Base-by-base conservation (phyloP, 2,113 vertebrate species). In the Nerophis ophidion region DNA sequence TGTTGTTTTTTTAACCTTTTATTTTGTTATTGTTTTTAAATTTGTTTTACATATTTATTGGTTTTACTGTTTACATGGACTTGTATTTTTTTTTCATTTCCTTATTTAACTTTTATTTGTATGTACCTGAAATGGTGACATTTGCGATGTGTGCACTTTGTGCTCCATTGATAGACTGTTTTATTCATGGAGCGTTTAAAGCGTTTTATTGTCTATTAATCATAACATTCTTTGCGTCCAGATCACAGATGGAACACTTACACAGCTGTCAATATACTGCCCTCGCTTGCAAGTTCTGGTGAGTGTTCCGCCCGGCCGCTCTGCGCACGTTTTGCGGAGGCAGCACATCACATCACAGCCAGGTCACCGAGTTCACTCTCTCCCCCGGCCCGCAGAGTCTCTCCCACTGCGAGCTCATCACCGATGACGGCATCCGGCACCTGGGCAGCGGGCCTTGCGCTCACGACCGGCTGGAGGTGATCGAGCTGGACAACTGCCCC, bases 331-430 rank as follows among this genome's bases (percentile, higher is more conserved):
- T 57, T 42, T 45, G 56, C 56, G 13, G 26, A 34, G 13, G 44
- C 12, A 7, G 44, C 17, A 5, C 14, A n/a, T 9, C 12, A 59
- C 7, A 4, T 12, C 12, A 8, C 8, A 5, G 36, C n/a, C 10
- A 5, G 17, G 36, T 56, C n/a, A 42, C 14, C 2, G 6, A 16
- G 9, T 16, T 40, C 36, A 11, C 17, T 16, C 36, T 8, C 35
- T 36, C 15, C 52, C 34, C 45, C 15, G 2, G 61, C 1, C 81
- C 5, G 35, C 35, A 98, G 97, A 98, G 95, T 64, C 82, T 98
- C 14, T 99, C 97, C 66, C 97, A 99, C 87, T 99, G 97, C 56
- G 97, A 99, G 91, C 90, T 99, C 74, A 98, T 99, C 88, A 99
- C 96, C 0, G 97, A 99, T 0, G 97, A 99, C 0, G 96, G 97